Percentiles rank a stretch among this genome's conserved stretches.
Conservation (phyloP, 2,888 invertebrate species). For the Eupithecia exiguata region DNA sequence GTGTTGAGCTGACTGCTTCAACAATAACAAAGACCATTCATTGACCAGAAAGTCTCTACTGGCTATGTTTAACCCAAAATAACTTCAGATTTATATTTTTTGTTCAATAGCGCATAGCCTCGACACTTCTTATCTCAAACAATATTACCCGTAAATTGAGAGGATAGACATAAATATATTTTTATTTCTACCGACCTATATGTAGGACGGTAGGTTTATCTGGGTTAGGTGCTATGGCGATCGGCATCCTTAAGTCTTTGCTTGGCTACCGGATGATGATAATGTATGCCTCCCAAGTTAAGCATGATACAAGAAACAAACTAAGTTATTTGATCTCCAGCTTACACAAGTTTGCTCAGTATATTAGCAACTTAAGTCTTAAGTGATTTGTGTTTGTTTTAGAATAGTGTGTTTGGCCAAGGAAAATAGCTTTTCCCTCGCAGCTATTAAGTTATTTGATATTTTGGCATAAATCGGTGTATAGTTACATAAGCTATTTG, state of each 20-base stretch:
- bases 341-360: constrained; percentile 44
- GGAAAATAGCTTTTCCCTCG: constrained; percentile 32
- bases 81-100: too few species aligned
- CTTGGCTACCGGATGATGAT: not conserved
- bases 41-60: too few species aligned
- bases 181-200: too few species aligned
- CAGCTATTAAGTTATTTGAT: constrained; percentile 1
- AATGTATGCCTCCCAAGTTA: constrained; percentile 19
- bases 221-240: too few species aligned
- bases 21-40: too few species aligned
- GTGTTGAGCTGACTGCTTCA: too few species aligned
- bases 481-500: not conserved
- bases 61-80: too few species aligned
- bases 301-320: constrained; percentile 50
- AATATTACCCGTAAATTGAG: too few species aligned
- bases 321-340: constrained; percentile 53
- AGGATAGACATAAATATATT: too few species aligned
- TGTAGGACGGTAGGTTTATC: too few species aligned
- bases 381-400: constrained; percentile 54
- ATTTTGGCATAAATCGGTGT: not conserved
- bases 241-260: not conserved
- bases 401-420: constrained; percentile 33
- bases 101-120: too few species aligned
- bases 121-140: too few species aligned
- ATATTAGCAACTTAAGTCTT: constrained; percentile 37